Base-by-base conservation (phyloP, 2,888 invertebrate genomes). In the Dasysyrphus tricinctus region DNA sequence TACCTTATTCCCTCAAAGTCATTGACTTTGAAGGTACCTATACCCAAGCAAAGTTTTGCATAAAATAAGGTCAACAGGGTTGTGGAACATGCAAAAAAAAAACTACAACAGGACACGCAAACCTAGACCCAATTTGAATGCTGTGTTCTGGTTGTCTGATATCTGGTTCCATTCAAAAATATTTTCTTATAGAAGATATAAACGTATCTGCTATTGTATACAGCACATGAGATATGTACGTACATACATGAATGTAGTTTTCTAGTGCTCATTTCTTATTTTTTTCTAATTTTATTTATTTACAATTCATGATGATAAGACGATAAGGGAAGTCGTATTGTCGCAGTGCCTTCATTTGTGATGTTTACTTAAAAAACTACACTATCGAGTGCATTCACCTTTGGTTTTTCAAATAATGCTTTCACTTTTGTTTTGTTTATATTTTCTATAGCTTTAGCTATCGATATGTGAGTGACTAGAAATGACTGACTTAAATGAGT, bases 301-400 rank as follows among this genome's bases (percentile, higher is more conserved):
- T 54, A 69, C 6, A 47, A 72, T 32, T 49, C 37, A 6, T 85
- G 80, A 84, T 84, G 83, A 85, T 85, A 85, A 85, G 79, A 44
- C 65, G 59, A 32, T 57, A 61, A 63, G 81, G 57, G 54, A 69
- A 78, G 65, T 24, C 24, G 24, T 61, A 61, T 73, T 16, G 63
- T 69, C 34, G 67, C 57, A 34, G 29, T 11, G 65, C 34, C 7
- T 32, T 34, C 16, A 14, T 12, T 19, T 24, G 2, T 49, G 69
- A 61, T 81, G 74, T 78, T 86, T 77, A 81, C 75, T 81, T 19
- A 7, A 54, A n/a, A 42, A 78, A 86, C 81, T 74, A 74, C 70
- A 42, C 49, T 2, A 16, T 72, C 54, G 82, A 86, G 86, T 82
- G 86, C 86, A 86, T 86, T 86, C 82, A 86, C 82, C 82, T 86